Evolutionary conservation across 2,888 invertebrate species (phyloP).

Genomic region (Mellilla xanthometata): DNA sequence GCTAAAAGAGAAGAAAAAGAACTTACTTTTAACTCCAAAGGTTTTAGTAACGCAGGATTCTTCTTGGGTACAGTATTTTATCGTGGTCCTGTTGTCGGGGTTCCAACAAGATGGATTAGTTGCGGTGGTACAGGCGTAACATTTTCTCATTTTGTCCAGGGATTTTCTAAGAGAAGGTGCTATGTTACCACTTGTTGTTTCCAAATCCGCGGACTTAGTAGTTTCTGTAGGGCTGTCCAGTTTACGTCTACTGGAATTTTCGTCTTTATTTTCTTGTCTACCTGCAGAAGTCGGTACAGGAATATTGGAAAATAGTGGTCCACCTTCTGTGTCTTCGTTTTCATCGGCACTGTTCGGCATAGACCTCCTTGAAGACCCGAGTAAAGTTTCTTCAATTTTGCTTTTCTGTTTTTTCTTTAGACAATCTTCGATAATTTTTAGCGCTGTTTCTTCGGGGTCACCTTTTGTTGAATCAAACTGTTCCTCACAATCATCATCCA

Average conservation of each 20-base stretch:
- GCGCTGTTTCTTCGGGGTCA: not conserved
- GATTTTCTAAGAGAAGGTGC: slow-evolving; percentile 36
- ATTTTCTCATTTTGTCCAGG: slow-evolving; percentile 47
- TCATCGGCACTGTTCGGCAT: slow-evolving; percentile 2
- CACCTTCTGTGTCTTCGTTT: not conserved
- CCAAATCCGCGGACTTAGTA: slow-evolving; percentile 36
- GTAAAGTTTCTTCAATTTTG: not conserved
- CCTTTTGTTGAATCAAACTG: not conserved
- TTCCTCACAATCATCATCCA: slow-evolving; percentile 11
- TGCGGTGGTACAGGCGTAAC: slow-evolving; percentile 63
- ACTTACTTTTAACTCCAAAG: slow-evolving; percentile 49
- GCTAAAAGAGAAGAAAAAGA: not conserved
- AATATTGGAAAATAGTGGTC: not conserved
- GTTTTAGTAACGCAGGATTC: slow-evolving; percentile 59
- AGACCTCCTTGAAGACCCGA: slow-evolving; percentile 7
- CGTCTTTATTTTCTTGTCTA: not conserved
- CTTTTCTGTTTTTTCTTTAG: slow-evolving; percentile 6
- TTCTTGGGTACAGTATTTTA: slow-evolving; percentile 60
- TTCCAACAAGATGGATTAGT: slow-evolving; percentile 54
- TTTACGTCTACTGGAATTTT: too few species aligned
- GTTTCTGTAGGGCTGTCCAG: too few species aligned
- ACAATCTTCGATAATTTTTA: slow-evolving; percentile 14
- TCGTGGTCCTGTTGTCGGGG: slow-evolving; percentile 55
- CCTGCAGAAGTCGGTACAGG: not conserved
- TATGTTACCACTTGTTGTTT: slow-evolving; percentile 38